These are phyloP conservation scores for Drosophila demipolita DNA, from an alignment of 2,888 invertebrate species.

Conservation along the genomic window DNA sequence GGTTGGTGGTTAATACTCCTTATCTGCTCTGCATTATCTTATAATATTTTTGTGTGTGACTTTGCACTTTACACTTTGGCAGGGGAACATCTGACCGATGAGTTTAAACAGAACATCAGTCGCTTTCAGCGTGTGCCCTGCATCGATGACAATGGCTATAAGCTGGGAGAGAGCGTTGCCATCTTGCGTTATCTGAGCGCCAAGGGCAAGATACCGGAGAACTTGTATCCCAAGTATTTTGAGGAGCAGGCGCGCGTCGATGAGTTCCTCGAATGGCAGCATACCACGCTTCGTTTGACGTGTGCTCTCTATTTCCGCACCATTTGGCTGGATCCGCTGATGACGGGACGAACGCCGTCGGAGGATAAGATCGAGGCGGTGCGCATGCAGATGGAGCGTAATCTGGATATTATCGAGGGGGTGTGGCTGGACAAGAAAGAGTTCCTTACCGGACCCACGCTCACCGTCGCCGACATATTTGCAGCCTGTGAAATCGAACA, in stretches of 20 bases:
- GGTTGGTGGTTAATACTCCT: slow-evolving; percentile 84
- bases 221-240: slow-evolving; percentile 89
- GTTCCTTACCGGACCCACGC: slow-evolving; percentile 87
- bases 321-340: slow-evolving; percentile 86
- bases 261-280: slow-evolving; percentile 91
- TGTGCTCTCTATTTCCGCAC: slow-evolving; percentile 87
- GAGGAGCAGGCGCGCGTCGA: slow-evolving; percentile 88
- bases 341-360: slow-evolving; percentile 85
- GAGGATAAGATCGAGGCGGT: slow-evolving; percentile 84
- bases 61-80: slow-evolving; percentile 21
- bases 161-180: slow-evolving; percentile 89
- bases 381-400: slow-evolving; percentile 86
- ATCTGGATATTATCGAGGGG: slow-evolving; percentile 87
- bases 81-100: slow-evolving; percentile 88
- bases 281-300: slow-evolving; percentile 86
- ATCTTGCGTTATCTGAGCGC: slow-evolving; percentile 86
- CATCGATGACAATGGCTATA: slow-evolving; percentile 89
- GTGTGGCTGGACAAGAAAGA: slow-evolving; percentile 87
- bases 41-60: neutral
- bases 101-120: slow-evolving; percentile 86
- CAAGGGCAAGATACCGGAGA: slow-evolving; percentile 85
- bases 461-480: slow-evolving; percentile 91
- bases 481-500: slow-evolving; percentile 93
- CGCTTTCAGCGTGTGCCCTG: slow-evolving; percentile 89
- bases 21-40: slow-evolving; percentile 10